These are phyloP conservation scores for Chelidonichthys spinosus DNA, from an alignment of 2,797 vertebrate species.

Conservation along the genomic window DNA sequence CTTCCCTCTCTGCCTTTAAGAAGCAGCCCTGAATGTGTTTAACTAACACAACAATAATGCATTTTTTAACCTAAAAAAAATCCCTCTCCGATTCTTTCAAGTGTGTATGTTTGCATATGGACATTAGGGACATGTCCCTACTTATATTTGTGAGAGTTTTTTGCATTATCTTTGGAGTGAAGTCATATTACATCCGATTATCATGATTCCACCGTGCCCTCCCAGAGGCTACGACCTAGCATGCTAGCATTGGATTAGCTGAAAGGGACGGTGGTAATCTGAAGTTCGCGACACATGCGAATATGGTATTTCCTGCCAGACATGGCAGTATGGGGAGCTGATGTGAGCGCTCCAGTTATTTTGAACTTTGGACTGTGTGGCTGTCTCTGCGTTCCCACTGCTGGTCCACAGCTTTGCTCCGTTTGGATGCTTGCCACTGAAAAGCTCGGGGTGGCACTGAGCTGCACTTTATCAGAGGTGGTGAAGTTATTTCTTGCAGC, in stretches of 20 bases:
- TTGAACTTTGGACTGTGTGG: background rate
- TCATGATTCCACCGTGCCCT: background rate
- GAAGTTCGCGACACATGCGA: too few relatives aligned
- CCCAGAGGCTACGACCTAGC: background rate
- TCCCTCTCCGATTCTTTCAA: constrained; percentile 9
- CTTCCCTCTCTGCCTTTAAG: background rate
- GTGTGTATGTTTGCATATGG: background rate
- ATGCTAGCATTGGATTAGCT: background rate
- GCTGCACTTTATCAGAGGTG: background rate
- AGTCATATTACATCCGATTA: background rate
- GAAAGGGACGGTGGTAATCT: background rate
- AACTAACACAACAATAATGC: background rate
- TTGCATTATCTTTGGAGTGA: background rate
- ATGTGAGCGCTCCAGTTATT: background rate
- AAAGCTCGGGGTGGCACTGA: background rate
- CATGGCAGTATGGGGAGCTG: too few relatives aligned
- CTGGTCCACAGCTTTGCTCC: background rate
- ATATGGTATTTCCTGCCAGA: too few relatives aligned
- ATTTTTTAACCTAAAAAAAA: background rate
- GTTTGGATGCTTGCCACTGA: background rate
- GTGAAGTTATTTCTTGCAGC: constrained; percentile 1
- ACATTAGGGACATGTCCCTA: background rate
- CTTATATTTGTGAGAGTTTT: background rate
- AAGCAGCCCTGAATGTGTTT: background rate
- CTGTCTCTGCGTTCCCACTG: background rate